Conservation (phyloP, 2,113 vertebrate genomes). For the Chloroceryle aenea region DNA sequence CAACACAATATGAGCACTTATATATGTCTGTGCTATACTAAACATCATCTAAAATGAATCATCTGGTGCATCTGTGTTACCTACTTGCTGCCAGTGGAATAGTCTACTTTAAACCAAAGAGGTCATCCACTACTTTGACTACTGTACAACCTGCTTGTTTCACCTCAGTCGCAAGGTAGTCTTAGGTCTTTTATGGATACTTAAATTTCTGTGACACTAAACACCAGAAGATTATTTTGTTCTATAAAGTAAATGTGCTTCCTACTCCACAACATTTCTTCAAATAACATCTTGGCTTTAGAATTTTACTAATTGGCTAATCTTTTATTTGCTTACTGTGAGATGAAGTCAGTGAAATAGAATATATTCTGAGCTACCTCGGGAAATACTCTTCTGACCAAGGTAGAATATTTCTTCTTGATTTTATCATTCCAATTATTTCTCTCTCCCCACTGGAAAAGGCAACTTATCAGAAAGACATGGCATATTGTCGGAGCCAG, state of each 20-base stretch:
- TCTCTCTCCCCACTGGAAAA: not conserved
- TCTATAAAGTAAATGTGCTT: not conserved
- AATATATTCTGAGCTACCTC: not conserved
- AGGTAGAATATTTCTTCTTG: not conserved
- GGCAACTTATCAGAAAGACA: not conserved
- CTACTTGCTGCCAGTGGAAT: not conserved
- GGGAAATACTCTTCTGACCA: not conserved
- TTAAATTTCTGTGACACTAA: not conserved
- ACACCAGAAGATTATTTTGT: not conserved
- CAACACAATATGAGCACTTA: not conserved
- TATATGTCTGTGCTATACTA: not conserved
- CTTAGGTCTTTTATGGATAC: not conserved
- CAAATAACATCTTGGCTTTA: not conserved
- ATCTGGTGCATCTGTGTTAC: not conserved
- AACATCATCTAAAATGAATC: not conserved
- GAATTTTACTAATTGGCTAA: not conserved
- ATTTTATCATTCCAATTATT: not conserved
- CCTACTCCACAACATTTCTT: not conserved
- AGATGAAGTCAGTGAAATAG: not conserved
- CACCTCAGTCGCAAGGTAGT: not conserved
- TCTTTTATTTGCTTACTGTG: not conserved
- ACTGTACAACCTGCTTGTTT: not conserved
- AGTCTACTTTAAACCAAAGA: not conserved
- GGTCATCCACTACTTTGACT: not conserved
- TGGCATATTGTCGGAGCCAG: not conserved